Evolutionary conservation across 2,797 vertebrate genomes (phyloP).

Genomic region (Sphaeramia orbicularis): DNA sequence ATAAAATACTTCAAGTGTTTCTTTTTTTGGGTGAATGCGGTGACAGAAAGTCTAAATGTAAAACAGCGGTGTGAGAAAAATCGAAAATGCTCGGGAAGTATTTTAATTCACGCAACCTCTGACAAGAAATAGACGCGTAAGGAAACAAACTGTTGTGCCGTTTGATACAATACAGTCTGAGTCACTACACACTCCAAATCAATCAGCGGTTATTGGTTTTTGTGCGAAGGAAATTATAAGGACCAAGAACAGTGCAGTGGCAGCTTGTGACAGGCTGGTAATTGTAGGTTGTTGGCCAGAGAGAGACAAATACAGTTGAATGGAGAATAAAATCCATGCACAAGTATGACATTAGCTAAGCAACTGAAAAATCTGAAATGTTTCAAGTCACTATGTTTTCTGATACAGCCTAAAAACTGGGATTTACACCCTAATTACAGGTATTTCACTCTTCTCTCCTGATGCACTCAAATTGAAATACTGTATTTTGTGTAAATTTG

Average conservation of each 20-base stretch:
- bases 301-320: constrained; percentile 35
- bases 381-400: neutral
- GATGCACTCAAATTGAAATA: no score
- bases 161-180: constrained; percentile 38
- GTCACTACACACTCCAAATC: constrained; percentile 29
- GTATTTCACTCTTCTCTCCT: no score
- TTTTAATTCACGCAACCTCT: constrained; percentile 38
- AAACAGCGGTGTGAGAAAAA: constrained; percentile 10
- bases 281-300: constrained; percentile 55
- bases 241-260: constrained; percentile 10
- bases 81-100: constrained; percentile 36
- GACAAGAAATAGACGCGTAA: constrained; percentile 30
- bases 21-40: constrained; percentile 31
- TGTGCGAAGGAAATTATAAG: constrained; percentile 40
- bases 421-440: no score
- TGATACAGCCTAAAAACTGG: neutral
- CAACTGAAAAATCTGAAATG: neutral
- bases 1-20: constrained; percentile 35
- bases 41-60: constrained; percentile 36
- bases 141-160: constrained; percentile 46
- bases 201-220: constrained; percentile 51
- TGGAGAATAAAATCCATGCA: constrained; percentile 15
- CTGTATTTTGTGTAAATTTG: no score
- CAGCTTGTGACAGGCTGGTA: constrained; percentile 55
- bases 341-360: neutral